phyloP scores from a whole-genome alignment of 2,797 vertebrate genomes.

The Arctocebus calabarensis region DNA sequence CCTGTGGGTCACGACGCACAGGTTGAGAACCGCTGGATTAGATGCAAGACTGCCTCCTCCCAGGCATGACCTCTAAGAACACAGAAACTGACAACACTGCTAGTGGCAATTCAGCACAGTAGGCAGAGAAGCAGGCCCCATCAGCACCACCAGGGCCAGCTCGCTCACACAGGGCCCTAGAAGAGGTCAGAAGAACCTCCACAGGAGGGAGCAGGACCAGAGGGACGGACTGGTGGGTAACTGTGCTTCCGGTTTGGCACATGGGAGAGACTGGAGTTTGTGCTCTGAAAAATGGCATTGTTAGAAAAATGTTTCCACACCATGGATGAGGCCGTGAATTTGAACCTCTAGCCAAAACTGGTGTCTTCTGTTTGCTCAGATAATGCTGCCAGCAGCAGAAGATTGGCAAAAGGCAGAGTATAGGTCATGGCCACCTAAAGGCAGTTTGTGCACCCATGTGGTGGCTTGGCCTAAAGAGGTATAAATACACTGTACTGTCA shows the following conservation, averaged over 20 bases:
- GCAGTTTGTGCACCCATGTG: background rate
- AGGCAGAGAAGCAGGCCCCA: background rate
- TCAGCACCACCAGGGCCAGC: background rate
- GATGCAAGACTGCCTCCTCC: background rate
- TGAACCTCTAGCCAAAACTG: background rate
- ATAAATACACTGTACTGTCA: constrained; percentile 16
- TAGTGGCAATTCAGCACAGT: background rate
- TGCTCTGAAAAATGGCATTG: background rate
- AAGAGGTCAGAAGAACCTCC: constrained; percentile 49
- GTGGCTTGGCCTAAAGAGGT: constrained; percentile 30
- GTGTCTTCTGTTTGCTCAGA: background rate
- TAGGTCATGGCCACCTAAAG: background rate
- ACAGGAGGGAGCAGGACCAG: constrained; percentile 43
- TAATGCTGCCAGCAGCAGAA: constrained; percentile 56
- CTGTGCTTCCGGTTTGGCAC: constrained; percentile 42
- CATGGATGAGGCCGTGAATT: background rate
- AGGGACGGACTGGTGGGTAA: background rate
- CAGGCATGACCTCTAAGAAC: background rate
- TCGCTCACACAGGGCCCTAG: background rate
- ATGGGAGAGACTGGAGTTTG: background rate
- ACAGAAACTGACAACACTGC: background rate
- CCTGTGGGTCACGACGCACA: too few relatives aligned
- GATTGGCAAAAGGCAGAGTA: constrained; percentile 19
- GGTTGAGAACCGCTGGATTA: background rate
- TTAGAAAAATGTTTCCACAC: background rate